Conservation (phyloP, 2,888 invertebrate genomes). For the Patella pellucida region DNA sequence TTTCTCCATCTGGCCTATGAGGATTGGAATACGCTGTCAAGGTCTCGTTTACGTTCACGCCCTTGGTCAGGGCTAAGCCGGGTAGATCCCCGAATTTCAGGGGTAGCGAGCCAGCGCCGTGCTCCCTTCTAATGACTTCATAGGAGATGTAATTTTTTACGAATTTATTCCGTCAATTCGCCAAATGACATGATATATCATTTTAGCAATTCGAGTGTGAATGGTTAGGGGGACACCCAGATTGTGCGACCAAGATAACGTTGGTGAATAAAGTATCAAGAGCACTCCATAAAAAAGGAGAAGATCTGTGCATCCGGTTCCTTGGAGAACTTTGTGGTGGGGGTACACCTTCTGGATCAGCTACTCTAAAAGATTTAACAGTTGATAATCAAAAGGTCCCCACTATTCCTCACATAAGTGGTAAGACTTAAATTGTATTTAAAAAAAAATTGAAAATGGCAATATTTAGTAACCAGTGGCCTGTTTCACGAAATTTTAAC, state of each 20-base stretch:
- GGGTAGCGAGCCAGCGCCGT: too few species aligned
- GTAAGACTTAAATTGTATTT: conserved; percentile 14
- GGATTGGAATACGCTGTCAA: too few species aligned
- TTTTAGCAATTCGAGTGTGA: conserved; percentile 47
- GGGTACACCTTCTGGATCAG: conserved; percentile 40
- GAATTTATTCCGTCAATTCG: too few species aligned
- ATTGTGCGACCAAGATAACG: conserved; percentile 28
- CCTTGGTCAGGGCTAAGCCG: too few species aligned
- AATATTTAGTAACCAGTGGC: too few species aligned
- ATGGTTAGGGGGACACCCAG: conserved; percentile 34
- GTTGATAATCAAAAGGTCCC: conserved; percentile 45
- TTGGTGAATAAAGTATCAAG: conserved; percentile 40
- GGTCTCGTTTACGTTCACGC: too few species aligned
- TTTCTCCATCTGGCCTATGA: too few species aligned
- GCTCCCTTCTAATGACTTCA: too few species aligned
- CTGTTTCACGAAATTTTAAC: too few species aligned
- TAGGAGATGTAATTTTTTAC: too few species aligned
- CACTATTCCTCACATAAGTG: conserved; percentile 29
- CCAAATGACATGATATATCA: background rate
- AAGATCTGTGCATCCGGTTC: conserved; percentile 39
- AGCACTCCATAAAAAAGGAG: conserved; percentile 42
- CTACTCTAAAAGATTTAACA: conserved; percentile 42
- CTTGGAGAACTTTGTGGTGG: conserved; percentile 44
- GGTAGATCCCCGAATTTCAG: too few species aligned
- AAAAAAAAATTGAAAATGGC: too few species aligned